Evolutionary conservation across 2,888 invertebrate genomes (phyloP).

Genomic region (Sipha maydis): DNA sequence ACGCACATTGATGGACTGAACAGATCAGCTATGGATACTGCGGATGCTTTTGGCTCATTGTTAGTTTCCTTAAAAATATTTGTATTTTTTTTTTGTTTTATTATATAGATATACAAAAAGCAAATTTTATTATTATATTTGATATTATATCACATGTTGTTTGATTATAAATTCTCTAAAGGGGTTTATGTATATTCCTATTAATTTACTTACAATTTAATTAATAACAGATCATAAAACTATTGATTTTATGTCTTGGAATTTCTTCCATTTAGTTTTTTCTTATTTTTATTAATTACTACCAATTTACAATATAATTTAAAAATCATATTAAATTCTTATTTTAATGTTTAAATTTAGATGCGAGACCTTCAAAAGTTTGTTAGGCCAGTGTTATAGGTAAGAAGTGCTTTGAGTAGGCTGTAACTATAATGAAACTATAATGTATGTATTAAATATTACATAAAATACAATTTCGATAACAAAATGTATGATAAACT

Average conservation of each 20-base stretch:
- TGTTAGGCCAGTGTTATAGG: slow-evolving; percentile 25
- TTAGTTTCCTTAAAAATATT: neutral
- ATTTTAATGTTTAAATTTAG: slow-evolving; percentile 41
- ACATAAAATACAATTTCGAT: neutral
- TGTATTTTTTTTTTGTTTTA: neutral
- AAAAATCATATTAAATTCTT: slow-evolving; percentile 13
- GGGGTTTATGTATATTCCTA: no score
- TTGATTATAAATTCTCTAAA: neutral
- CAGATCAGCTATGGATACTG: neutral
- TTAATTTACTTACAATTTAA: no score
- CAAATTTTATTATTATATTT: neutral
- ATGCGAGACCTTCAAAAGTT: slow-evolving; percentile 13
- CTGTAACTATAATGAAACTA: neutral
- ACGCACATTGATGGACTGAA: neutral
- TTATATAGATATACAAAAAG: neutral
- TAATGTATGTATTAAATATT: neutral
- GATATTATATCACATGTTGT: neutral
- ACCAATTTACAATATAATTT: neutral
- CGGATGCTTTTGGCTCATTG: slow-evolving; percentile 50
- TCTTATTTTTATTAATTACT: neutral
- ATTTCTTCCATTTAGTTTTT: no score
- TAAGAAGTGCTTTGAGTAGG: neutral
- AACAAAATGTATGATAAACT: no score
- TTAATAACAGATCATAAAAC: neutral
- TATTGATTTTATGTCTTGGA: neutral